Evolutionary conservation across 1,140 invertebrate genomes (phyloP).

Genomic region (Geopemphigus sp.): DNA sequence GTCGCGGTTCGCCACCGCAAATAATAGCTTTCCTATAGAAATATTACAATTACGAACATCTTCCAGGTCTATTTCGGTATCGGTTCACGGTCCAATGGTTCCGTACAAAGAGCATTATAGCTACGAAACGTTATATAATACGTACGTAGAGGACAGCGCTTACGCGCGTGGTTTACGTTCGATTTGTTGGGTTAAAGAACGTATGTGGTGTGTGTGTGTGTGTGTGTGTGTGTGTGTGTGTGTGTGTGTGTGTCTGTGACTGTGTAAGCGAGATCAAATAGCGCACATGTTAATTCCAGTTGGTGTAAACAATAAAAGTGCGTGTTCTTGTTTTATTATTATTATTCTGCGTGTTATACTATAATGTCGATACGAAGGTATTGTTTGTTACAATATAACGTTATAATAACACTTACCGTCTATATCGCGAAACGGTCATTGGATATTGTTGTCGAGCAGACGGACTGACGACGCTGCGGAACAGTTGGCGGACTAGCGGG

Average conservation of each 20-base stretch:
- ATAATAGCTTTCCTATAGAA: background rate
- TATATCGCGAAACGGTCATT: slow-evolving; percentile 9
- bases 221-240: no score
- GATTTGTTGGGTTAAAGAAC: background rate
- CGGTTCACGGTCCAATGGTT: slow-evolving; percentile 23
- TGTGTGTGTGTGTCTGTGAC: no score
- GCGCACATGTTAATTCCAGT: background rate
- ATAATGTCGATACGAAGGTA: slow-evolving; percentile 13
- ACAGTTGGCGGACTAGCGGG: no score
- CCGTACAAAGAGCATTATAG: slow-evolving; percentile 24
- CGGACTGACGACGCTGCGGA: background rate
- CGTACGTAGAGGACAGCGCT: background rate
- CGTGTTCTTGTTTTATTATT: background rate
- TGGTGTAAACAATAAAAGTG: background rate
- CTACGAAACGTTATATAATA: no score
- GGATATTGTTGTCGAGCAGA: slow-evolving; percentile 26
- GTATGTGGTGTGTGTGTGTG: no score
- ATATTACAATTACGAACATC: slow-evolving; percentile 17
- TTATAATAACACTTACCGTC: background rate
- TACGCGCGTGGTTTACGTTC: background rate
- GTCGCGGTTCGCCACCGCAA: no score
- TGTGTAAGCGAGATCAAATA: background rate
- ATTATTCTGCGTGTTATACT: background rate
- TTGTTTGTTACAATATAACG: background rate
- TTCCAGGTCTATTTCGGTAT: slow-evolving; percentile 24